Base-by-base conservation (phyloP, 2,113 vertebrate genomes). In the Oreamnos americanus region DNA sequence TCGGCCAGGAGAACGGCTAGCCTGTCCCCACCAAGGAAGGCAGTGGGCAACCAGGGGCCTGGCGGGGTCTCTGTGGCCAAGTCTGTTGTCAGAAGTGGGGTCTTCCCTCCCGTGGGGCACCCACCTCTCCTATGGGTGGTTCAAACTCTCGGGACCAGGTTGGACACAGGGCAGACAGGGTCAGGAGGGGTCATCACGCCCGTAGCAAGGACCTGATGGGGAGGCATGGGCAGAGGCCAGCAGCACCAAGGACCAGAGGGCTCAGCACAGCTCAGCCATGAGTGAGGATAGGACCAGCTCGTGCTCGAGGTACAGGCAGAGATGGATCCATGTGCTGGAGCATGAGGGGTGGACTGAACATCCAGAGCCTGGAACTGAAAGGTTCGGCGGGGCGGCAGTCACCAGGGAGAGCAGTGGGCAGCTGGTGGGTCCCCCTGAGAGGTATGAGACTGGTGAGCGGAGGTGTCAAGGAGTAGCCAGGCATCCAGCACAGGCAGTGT, bases 401-500 rank as follows among this genome's bases (percentile, higher is more conserved):
- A 5, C 49, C 0, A 43, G 8, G 58, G 67, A 55, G 26, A 10
- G 47, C 11, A 16, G 78, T 6, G 57, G 74, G 76, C 51, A 74
- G 51, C 55, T 19, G 15, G 49, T 17, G 62, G 10, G 7, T 14
- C 4, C 10, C 19, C 39, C 33, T 71, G 55, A 67, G 47, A 53
- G 3, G 12, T 39, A n/a, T 16, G 55, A 64, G 88, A n/a, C 11
- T n/a, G 3, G 28, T 43, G 25, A 58, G 53, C 39, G 2, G 33
- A 57, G 36, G 15, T 3, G 1, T 19, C 2, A 2, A 14, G 47
- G 17, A 39, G 58, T 0, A 7, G 58, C 25, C 64, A 19, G 81
- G 3, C 17, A 1, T 21, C 76, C 43, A 3, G 3, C 8, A 2
- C 1, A 5, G 51, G 43, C 36, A 28, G 28, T 5, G 2, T 0